Evolutionary conservation across 2,797 vertebrate genomes (phyloP).

Genomic region (Bucorvus abyssinicus): DNA sequence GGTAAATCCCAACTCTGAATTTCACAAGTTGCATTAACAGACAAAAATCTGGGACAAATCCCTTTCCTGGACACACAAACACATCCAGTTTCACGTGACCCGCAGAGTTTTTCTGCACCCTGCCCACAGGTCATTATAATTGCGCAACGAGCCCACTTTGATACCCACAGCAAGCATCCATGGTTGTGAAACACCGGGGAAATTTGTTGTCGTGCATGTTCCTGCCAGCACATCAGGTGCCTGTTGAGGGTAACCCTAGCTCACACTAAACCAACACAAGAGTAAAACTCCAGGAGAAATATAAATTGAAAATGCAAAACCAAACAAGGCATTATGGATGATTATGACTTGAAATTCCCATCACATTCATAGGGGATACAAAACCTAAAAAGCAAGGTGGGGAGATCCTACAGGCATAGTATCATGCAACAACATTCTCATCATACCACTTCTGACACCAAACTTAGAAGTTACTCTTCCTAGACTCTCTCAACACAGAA

Average conservation of each 20-base stretch:
- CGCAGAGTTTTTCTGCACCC: constrained; percentile 2
- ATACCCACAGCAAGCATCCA: neutral
- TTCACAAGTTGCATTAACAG: neutral
- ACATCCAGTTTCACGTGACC: neutral
- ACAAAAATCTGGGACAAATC: neutral
- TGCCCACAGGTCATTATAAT: neutral
- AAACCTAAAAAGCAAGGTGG: neutral
- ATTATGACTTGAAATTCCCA: neutral
- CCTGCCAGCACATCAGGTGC: neutral
- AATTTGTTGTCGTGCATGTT: neutral
- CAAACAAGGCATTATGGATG: neutral
- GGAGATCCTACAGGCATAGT: neutral
- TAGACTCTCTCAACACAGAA: neutral
- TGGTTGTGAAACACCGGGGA: neutral
- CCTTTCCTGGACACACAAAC: neutral
- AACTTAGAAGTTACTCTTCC: neutral
- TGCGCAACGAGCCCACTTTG: neutral
- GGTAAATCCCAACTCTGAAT: neutral
- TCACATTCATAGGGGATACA: accelerated
- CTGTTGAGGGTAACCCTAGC: neutral
- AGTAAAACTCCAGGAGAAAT: neutral
- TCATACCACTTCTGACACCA: neutral
- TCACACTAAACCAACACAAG: neutral
- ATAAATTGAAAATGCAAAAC: neutral
- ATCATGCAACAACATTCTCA: neutral